Percentiles rank a stretch among this genome's conserved stretches.
phyloP scores from a whole-genome alignment of 2,113 vertebrate species.

The Oreamnos americanus region DNA sequence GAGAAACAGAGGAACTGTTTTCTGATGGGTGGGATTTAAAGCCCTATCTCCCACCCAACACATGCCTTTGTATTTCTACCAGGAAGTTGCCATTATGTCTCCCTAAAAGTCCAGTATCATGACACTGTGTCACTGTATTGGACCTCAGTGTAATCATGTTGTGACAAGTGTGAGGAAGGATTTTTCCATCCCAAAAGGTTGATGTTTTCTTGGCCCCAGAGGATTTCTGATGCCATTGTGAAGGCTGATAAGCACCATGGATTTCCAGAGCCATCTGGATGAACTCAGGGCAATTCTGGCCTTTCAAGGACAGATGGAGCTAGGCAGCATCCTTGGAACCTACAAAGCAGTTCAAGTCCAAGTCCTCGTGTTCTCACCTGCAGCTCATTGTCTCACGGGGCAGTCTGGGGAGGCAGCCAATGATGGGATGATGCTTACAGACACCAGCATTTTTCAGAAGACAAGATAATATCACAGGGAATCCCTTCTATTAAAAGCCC shows the following conservation, averaged over 20 bases:
- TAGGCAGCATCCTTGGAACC: not conserved
- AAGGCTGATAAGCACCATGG: not conserved
- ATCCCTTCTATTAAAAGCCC: not conserved
- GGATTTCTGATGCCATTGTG: not conserved
- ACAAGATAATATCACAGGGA: not conserved
- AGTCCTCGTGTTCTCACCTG: not conserved
- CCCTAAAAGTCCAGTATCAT: not conserved
- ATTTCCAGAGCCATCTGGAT: not conserved
- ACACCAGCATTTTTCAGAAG: not conserved
- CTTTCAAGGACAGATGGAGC: not conserved
- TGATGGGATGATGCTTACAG: not conserved
- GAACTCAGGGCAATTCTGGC: not conserved
- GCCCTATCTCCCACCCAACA: not conserved
- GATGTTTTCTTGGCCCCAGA: not conserved
- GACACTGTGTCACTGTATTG: not conserved
- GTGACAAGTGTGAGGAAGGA: too few species aligned
- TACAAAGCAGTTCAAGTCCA: not conserved
- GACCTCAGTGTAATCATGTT: not conserved
- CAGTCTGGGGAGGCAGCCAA: not conserved
- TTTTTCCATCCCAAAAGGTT: not conserved
- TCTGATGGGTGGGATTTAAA: not conserved
- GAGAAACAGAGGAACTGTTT: not conserved
- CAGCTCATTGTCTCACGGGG: not conserved
- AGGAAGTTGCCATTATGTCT: not conserved
- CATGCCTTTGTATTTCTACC: not conserved